Evolutionary conservation across 2,888 invertebrate genomes (phyloP).

Genomic region (Rhaphigaster nebulosa): DNA sequence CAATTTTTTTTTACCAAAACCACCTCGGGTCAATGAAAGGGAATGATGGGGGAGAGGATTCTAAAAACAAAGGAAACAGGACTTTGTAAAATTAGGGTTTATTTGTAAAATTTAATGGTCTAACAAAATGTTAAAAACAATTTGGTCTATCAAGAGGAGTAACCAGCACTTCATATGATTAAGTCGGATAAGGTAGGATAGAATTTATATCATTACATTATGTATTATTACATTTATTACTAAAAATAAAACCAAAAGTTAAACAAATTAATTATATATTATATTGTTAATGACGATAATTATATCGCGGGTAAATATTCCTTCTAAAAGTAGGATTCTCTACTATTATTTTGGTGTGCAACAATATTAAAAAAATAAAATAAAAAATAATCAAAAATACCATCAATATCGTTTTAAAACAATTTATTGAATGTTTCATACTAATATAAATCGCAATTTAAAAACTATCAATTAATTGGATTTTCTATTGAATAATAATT

Average conservation of each 20-base stretch:
- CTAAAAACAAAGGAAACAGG: background rate
- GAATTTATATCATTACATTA: background rate
- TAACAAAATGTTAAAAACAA: background rate
- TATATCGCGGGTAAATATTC: no score
- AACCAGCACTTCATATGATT: background rate
- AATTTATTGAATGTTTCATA: no score
- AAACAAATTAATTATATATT: background rate
- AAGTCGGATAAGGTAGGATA: background rate
- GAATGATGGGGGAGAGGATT: background rate
- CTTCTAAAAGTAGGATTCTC: background rate
- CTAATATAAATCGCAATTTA: no score
- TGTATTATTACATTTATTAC: background rate
- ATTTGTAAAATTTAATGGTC: background rate
- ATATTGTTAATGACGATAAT: background rate
- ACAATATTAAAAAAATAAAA: background rate
- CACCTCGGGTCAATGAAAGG: background rate
- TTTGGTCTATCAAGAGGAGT: background rate
- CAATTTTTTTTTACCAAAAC: background rate
- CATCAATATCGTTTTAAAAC: no score
- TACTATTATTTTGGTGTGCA: background rate
- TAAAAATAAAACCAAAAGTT: background rate
- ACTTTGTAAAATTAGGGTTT: background rate
- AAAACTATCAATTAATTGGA: no score
- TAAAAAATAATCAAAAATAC: no score
- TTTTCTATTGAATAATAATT: no score